Evolutionary conservation across 1,140 invertebrate genomes (phyloP), one percentile per base, ranked within the genome.

Genomic region (Thaumatotibia leucotreta): DNA sequence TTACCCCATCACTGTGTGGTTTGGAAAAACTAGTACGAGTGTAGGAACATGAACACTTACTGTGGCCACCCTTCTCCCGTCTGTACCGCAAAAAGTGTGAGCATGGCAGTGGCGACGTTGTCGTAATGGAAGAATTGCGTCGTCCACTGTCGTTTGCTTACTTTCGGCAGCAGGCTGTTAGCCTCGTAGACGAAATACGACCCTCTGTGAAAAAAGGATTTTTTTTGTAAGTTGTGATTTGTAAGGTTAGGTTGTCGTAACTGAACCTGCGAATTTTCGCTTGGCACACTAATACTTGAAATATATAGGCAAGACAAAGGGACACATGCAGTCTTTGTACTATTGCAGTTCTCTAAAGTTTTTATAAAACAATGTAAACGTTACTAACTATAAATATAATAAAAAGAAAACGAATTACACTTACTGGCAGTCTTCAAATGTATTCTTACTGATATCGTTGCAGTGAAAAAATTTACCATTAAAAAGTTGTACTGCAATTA

Each of bases 401-500:
- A 66, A 22, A 49, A 31, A 63, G 63, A 23, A 50, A 11, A 65
- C 65, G 54, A 24, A 45, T 49, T 73, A 83, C 92, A 96, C 97
- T 97, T 94, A 99, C 98, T 98, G 96, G 94, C 99, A 99, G 80
- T 98, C 97, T 84, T 95, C 93, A 91, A 94, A 92, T 75, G 95
- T 97, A 89, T 96, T 95, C 94, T 99, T 99, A 92, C 99, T 99
- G 91, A 96, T 96, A 94, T 99, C 99, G 79, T 96, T 99, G 93
- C 99, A 99, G 93, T 95, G 96, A 94, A 99, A 99, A 95, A 99
- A 99, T 92, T 98, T 99, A 82, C 99, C 99, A 93, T 99, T 99
- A 93, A 99, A 99, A 84, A 99, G 95, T 94, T 99, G 99, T 84
- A 99, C 99, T 90, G 99, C 99, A 90, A 99, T 99, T 83, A 99